Evolutionary conservation across 2,797 vertebrate genomes (phyloP).

Genomic region (Kryptopterus vitreolus): DNA sequence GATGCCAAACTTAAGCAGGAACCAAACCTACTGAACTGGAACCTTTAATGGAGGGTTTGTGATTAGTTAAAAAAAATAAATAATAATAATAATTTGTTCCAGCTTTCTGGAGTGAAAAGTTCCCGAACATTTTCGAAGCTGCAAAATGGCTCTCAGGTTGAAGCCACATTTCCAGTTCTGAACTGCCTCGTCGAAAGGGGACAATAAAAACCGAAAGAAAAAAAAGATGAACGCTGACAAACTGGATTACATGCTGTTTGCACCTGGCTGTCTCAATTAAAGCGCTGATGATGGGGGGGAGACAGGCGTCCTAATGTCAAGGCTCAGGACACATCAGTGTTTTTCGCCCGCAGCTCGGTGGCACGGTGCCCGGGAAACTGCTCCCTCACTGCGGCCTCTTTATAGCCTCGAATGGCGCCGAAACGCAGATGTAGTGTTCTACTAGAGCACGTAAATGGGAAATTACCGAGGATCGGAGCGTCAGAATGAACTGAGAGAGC

Average conservation of each 20-base stretch:
- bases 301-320: constrained; percentile 69
- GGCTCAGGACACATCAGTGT: constrained; percentile 69
- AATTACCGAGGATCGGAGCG: constrained; percentile 15
- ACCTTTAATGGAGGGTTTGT: background rate
- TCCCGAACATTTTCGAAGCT: too few species aligned
- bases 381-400: constrained; percentile 22
- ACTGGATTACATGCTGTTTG: constrained; percentile 77
- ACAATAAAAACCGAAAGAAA: constrained; percentile 68
- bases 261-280: constrained; percentile 78
- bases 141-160: constrained; percentile 35
- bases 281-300: constrained; percentile 70
- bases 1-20: background rate
- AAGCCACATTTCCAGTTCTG: constrained; percentile 66
- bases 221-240: constrained; percentile 72
- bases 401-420: constrained; percentile 18
- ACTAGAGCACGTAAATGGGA: constrained; percentile 16
- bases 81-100: background rate
- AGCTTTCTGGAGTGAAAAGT: background rate
- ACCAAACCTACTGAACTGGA: background rate
- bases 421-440: constrained; percentile 6
- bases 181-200: constrained; percentile 73
- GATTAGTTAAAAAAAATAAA: background rate
- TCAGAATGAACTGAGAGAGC: constrained; percentile 37
- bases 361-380: constrained; percentile 24
- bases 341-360: constrained; percentile 66